Base-by-base conservation (phyloP, 2,113 vertebrate genomes). In the Tamias sibiricus region DNA sequence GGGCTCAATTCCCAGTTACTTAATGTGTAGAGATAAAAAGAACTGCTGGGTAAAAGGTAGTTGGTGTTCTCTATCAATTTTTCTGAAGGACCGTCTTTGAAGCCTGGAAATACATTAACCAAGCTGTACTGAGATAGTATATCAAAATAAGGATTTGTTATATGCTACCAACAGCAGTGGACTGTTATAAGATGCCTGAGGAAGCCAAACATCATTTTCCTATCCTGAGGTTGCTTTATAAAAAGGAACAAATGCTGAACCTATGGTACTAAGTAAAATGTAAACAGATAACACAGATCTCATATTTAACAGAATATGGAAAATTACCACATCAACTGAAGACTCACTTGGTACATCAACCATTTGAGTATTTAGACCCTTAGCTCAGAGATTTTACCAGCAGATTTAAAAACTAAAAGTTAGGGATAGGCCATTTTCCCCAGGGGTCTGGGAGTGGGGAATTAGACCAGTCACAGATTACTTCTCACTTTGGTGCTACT, bases 201-300 rank as follows among this genome's bases (percentile, higher is more conserved):
- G 40, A 87, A 66, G 42, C 79, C 74, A 68, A 62, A 94, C 42
- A 95, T 84, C 32, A 4, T 62, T 95, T 94, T 82, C 22, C 68
- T 88, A 89, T 92, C 42, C 24, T 92, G 54, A 47, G 62, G 62
- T 81, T 94, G 44, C 47, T 92, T 90, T 90, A 79, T 91, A 95
- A 94, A 90, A 95, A 81, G 44, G 44, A 96, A 95, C 49, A 97
- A 94, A 95, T 91, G 35, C 35, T 84, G 40, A 87, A 52, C 32
- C 42, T 90, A 49, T 14, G 16, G 49, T 71, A 10, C 52, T 81
- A 72, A 96, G 71, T 79, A 68, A 92, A 94, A 92, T 94, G 68
- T 95, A 95, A 96, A 95, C 84, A 88, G 66, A 44, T 89, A 68
- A 95, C 17, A 79, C 59, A 91, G 44, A 85, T 49, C 9, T 91